Conservation (phyloP, 2,888 invertebrate genomes). For the Diadegma fenestrale region DNA sequence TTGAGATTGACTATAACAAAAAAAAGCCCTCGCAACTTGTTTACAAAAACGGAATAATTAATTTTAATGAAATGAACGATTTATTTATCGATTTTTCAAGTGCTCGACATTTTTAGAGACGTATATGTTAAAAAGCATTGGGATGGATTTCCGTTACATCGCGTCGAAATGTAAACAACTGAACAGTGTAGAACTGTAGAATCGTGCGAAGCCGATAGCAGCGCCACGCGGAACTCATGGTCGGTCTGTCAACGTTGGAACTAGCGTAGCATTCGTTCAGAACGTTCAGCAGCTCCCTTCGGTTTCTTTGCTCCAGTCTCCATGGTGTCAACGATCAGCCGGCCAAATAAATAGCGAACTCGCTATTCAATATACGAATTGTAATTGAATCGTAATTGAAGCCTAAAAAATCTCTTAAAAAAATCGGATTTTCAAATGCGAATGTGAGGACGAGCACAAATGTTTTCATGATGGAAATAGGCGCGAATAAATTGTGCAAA, state of each 20-base stretch:
- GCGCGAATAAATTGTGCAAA: constrained; percentile 2
- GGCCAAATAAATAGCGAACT: constrained; percentile 58
- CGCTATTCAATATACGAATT: constrained; percentile 5
- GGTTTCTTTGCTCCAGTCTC: neutral
- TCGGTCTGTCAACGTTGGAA: neutral
- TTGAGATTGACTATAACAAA: too few relatives aligned
- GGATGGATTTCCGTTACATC: too few relatives aligned
- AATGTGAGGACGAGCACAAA: neutral
- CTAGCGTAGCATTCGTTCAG: neutral
- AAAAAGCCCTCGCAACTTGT: too few relatives aligned
- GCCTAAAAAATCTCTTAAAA: constrained; percentile 6
- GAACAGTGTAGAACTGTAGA: too few relatives aligned
- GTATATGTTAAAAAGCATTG: too few relatives aligned
- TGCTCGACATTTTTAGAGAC: too few relatives aligned
- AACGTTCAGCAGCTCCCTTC: neutral
- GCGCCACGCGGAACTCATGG: neutral
- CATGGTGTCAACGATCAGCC: constrained; percentile 58
- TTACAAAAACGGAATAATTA: too few relatives aligned
- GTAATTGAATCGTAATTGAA: constrained; percentile 5
- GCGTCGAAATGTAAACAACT: neutral
- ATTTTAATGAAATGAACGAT: too few relatives aligned
- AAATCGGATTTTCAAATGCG: neutral
- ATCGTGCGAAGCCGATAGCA: neutral
- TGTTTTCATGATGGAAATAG: constrained; percentile 18
- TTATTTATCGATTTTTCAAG: too few relatives aligned